Percentiles rank a stretch among this genome's conserved stretches.
Conservation (phyloP, 2,797 vertebrate species). For the Balearica regulorum region DNA sequence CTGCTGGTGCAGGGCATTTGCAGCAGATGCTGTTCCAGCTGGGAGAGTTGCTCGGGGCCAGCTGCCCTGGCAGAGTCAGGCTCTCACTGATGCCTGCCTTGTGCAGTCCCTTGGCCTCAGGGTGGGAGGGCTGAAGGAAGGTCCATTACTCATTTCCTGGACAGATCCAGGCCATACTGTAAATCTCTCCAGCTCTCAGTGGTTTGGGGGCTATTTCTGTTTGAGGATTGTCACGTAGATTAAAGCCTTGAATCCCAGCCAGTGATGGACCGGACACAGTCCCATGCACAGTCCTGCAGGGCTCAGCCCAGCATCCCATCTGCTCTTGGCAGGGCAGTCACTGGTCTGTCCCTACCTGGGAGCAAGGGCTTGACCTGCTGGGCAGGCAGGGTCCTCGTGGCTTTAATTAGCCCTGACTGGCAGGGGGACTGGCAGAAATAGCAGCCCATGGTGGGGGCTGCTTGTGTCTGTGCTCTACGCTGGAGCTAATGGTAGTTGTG, state of each 20-base stretch:
- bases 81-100: background rate
- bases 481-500: background rate
- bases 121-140: background rate
- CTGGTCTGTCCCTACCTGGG: background rate
- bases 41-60: background rate
- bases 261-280: background rate
- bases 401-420: background rate
- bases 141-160: conserved; percentile 18
- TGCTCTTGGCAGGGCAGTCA: background rate
- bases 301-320: background rate
- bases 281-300: background rate
- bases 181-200: background rate
- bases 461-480: background rate
- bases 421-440: background rate
- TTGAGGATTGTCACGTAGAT: background rate
- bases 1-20: fast-evolving
- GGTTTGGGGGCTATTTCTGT: conserved; percentile 12
- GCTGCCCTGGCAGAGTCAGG: background rate
- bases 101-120: background rate
- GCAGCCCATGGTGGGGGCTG: background rate
- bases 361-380: background rate
- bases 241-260: background rate
- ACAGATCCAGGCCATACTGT: background rate
- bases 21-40: background rate
- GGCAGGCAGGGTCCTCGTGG: background rate